Conservation (phyloP, 2,113 vertebrate species). For the Cnemophilus loriae region DNA sequence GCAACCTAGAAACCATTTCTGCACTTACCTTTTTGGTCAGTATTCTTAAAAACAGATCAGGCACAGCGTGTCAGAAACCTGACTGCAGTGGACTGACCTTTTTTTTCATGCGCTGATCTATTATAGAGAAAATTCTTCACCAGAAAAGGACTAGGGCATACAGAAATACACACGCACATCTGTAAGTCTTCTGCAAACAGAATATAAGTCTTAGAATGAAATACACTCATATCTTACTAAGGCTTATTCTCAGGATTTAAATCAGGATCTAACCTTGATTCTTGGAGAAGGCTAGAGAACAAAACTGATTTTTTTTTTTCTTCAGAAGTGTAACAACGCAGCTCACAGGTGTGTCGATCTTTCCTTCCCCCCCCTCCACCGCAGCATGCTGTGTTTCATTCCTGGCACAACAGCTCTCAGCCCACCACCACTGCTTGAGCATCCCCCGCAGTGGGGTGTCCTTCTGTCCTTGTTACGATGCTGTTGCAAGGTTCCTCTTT, state of each 20-base stretch:
- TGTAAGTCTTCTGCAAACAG: neutral
- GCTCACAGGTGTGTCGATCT: neutral
- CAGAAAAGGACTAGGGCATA: neutral
- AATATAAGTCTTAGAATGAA: neutral
- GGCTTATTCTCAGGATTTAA: neutral
- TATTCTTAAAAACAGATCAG: neutral
- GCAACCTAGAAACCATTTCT: neutral
- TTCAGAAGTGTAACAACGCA: neutral
- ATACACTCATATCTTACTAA: neutral
- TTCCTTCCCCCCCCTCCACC: neutral
- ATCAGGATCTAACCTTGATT: neutral
- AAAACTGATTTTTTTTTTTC: neutral
- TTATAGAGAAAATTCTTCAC: neutral
- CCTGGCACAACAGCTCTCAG: neutral
- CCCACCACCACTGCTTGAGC: neutral
- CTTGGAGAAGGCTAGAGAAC: neutral
- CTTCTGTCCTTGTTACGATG: neutral
- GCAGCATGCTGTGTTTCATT: fast-evolving
- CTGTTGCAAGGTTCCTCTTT: neutral
- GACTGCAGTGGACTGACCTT: neutral
- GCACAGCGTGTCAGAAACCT: neutral
- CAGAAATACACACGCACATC: neutral
- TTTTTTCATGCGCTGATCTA: neutral
- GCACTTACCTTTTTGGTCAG: neutral
- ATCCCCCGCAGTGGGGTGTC: neutral